These are phyloP conservation scores for Podarcis raffonei DNA, from an alignment of 2,113 vertebrate species.

Conservation along the genomic window DNA sequence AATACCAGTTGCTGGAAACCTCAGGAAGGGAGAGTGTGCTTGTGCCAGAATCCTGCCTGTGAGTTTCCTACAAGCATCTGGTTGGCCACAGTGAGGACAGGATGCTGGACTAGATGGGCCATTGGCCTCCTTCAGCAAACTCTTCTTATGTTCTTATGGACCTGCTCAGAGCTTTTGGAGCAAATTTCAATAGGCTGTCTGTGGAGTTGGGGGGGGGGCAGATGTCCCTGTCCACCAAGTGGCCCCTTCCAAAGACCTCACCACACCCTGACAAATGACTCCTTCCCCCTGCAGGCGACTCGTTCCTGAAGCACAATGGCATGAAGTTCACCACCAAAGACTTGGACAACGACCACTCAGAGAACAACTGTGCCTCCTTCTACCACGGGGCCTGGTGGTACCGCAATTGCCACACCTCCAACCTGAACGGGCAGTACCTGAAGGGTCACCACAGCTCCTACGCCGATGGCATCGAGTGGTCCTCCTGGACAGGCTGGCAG, in stretches of 20 bases:
- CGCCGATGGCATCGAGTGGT: slow-evolving; percentile 96
- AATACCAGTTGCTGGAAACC: too few species aligned
- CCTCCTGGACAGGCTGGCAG: slow-evolving; percentile 98
- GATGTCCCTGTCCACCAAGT: neutral
- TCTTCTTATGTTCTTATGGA: too few species aligned
- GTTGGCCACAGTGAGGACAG: too few species aligned
- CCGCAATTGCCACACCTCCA: slow-evolving; percentile 97
- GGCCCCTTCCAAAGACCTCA: neutral
- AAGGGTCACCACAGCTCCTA: slow-evolving; percentile 94
- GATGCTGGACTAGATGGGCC: too few species aligned
- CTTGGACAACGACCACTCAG: slow-evolving; percentile 93
- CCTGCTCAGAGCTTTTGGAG: too few species aligned
- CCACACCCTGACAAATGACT: neutral
- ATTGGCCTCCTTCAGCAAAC: too few species aligned
- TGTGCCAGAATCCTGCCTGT: too few species aligned
- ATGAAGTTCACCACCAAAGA: slow-evolving; percentile 99
- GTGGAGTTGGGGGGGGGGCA: too few species aligned
- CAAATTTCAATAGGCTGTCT: too few species aligned
- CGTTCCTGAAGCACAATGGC: slow-evolving; percentile 93
- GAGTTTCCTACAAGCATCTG: too few species aligned
- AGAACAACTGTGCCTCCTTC: slow-evolving; percentile 97
- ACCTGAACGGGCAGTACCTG: slow-evolving; percentile 97
- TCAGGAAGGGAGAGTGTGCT: too few species aligned
- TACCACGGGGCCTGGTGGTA: slow-evolving; percentile 99
- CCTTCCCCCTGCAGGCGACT: slow-evolving; percentile 81